phyloP scores from a whole-genome alignment of 92 coral and sea anemone genomes.

The Phenganax marumi region DNA sequence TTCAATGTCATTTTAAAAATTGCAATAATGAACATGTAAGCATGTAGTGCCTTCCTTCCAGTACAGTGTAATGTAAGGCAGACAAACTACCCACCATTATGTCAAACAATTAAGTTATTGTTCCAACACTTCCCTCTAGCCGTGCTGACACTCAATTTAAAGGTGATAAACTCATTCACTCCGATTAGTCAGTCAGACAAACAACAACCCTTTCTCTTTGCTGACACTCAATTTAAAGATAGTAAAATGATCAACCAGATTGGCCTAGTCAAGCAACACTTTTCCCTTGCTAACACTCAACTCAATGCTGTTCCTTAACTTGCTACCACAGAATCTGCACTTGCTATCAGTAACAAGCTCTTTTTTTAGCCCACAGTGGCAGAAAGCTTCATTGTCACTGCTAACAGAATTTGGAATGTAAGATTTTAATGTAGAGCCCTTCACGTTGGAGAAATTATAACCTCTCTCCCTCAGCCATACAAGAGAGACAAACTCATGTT shows the following conservation, averaged over 20 bases:
- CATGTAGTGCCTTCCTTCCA: too few species aligned
- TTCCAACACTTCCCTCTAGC: too few species aligned
- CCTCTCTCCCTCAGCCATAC: constrained; percentile 58
- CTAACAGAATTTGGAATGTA: constrained; percentile 24
- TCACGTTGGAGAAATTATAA: constrained; percentile 21
- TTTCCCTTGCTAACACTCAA: constrained; percentile 43
- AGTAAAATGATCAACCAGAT: not conserved
- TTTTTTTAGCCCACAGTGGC: constrained; percentile 53
- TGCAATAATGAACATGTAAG: too few species aligned
- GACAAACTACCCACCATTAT: too few species aligned
- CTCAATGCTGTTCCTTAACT: constrained; percentile 43
- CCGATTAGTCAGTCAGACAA: not conserved
- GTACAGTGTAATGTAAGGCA: too few species aligned
- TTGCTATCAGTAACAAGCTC: not conserved
- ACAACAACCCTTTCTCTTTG: constrained; percentile 21
- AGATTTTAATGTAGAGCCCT: constrained; percentile 3
- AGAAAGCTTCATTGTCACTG: constrained; percentile 28
- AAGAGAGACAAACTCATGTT: constrained; percentile 52
- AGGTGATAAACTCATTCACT: too few species aligned
- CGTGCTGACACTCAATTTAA: too few species aligned
- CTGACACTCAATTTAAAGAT: too few species aligned
- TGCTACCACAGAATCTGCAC: constrained; percentile 48
- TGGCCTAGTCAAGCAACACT: not conserved
- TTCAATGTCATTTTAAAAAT: too few species aligned
- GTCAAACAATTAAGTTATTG: too few species aligned